A percentile compares a stretch with the other conserved stretches of the same genome.
phyloP scores from a whole-genome alignment of 2,888 invertebrate species.

The Andrena marginata region DNA sequence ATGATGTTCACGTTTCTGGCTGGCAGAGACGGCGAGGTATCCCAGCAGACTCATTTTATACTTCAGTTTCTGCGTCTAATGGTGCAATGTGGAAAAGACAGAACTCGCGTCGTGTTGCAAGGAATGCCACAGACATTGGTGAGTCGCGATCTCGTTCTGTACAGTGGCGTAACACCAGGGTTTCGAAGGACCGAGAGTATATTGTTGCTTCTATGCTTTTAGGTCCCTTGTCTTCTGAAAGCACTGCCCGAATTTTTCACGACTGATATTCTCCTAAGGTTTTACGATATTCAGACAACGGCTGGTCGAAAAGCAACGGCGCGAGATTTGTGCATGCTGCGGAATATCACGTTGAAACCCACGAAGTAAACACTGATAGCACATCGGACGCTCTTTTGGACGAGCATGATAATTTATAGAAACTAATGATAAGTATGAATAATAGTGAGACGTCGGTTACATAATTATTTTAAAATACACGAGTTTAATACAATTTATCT shows the following conservation, averaged over 20 bases:
- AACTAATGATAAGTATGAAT: slow-evolving; percentile 28
- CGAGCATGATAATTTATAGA: slow-evolving; percentile 19
- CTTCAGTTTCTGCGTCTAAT: slow-evolving; percentile 91
- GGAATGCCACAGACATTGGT: slow-evolving; percentile 91
- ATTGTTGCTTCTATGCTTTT: slow-evolving; percentile 52
- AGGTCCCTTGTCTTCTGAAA: slow-evolving; percentile 92
- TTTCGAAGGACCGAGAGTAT: background rate
- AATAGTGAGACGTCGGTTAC: slow-evolving; percentile 40
- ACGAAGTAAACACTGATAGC: slow-evolving; percentile 79
- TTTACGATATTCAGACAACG: slow-evolving; percentile 92
- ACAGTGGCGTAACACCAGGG: too few species aligned
- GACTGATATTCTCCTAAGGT: slow-evolving; percentile 90
- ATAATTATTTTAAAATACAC: slow-evolving; percentile 65
- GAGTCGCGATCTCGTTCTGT: slow-evolving; percentile 37
- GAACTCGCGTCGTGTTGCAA: slow-evolving; percentile 90
- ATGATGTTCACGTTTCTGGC: slow-evolving; percentile 90
- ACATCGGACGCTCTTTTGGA: background rate
- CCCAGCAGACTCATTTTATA: slow-evolving; percentile 94
- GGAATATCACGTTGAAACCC: slow-evolving; percentile 91
- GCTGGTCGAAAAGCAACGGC: slow-evolving; percentile 94
- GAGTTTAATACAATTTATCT: slow-evolving; percentile 45
- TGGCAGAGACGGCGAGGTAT: slow-evolving; percentile 91
- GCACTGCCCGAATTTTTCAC: slow-evolving; percentile 92
- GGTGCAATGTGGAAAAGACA: slow-evolving; percentile 91
- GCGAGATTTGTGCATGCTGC: slow-evolving; percentile 93